Base-by-base conservation (phyloP, 2,888 invertebrate species). In the Diarsia brunnea region DNA sequence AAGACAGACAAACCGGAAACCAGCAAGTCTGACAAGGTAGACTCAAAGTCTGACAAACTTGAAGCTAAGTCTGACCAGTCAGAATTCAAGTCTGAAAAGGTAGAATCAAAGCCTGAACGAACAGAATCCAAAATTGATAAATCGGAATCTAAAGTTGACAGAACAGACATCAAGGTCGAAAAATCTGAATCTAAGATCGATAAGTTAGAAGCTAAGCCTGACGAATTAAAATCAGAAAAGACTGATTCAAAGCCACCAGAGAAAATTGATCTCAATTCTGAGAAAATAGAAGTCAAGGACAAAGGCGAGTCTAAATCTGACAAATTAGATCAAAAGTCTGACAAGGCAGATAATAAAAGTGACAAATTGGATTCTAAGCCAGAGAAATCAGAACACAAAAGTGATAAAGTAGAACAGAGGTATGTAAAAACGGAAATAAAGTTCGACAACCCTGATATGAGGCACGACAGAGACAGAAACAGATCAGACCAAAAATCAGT, bases 161-260 rank as follows among this genome's bases (percentile, higher is more conserved):
- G 61, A 64, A 1, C 27, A 49, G 86, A 85, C 47, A 21, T 72
- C 0, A 85, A 76, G 38, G 14, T 64, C 14, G 84, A 86, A 21
- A 86, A 78, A 67, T 16, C 69, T 38, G 78, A 86, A 31, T 51
- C 63, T 1, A 83, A 78, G 24, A 61, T 47, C 16, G 84, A 84
- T 7, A 89, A 91, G 87, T 65, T 83, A 51, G 84, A 84, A 19
- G 49, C 69, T 10, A 85, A 69, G 82, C 38, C 84, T 64, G 90
- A 89, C 21, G 90, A 90, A 0, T 12, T 71, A 67, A 91, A 88
- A 79, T 55, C 85, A 16, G 91, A 91, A 31, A 88, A 89, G 83
- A 79, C 78, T 79, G 89, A 90, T 31, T 24, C 49, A 3, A 90
- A 87, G 70, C 27, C 73, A 63, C 49, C 73, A 31, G 90, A 90